These are phyloP conservation scores for Chloropsis cyanopogon DNA, from an alignment of 2,113 vertebrate species.

Conservation along the genomic window DNA sequence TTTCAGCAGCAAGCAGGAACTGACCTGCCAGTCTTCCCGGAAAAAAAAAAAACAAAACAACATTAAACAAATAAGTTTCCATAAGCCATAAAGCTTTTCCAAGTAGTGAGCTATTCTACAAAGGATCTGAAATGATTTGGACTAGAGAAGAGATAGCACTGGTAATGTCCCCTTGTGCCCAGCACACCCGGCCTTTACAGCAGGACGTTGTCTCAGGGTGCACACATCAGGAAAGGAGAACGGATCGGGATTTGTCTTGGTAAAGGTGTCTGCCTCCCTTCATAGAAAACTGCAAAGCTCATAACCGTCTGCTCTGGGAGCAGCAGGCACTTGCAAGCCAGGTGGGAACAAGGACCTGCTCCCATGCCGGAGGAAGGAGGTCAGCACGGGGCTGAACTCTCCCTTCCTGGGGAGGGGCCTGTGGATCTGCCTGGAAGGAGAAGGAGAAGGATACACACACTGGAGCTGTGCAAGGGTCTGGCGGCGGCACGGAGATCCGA, in stretches of 20 bases:
- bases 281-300: neutral
- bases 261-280: slow-evolving; percentile 4
- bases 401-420: neutral
- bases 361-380: neutral
- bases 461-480: neutral
- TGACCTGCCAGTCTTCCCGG: slow-evolving; percentile 52
- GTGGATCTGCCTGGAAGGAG: neutral
- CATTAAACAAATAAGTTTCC: slow-evolving; percentile 49
- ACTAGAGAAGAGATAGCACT: slow-evolving; percentile 42
- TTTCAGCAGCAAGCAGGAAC: slow-evolving; percentile 62
- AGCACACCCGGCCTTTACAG: neutral
- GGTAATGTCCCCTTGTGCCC: neutral
- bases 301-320: neutral
- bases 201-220: neutral
- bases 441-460: neutral
- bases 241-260: neutral
- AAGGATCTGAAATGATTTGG: slow-evolving; percentile 47
- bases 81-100: slow-evolving; percentile 60
- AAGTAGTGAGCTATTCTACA: slow-evolving; percentile 50
- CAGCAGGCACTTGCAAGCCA: neutral
- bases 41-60: neutral
- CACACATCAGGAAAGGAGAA: neutral
- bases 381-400: neutral
- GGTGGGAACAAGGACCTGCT: neutral
- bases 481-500: neutral